phyloP scores from a whole-genome alignment of 2,797 vertebrate genomes.

The Anguilla pacifica region DNA sequence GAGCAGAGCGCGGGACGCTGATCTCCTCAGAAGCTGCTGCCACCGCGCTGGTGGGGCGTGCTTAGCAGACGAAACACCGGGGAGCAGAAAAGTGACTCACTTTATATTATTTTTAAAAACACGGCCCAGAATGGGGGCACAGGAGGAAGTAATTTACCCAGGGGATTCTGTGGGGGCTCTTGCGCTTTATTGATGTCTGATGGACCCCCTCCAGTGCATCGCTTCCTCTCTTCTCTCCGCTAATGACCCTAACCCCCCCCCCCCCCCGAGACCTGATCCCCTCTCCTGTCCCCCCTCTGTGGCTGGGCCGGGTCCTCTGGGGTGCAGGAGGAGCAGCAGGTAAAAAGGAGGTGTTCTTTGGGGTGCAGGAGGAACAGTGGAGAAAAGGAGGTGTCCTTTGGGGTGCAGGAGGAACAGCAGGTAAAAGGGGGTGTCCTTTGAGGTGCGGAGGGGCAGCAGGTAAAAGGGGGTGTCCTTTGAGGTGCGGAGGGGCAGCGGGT shows the following conservation, averaged over 20 bases:
- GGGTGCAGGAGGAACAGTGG: no score
- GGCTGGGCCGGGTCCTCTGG: no score
- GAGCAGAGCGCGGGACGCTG: conserved; percentile 14
- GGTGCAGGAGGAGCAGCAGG: no score
- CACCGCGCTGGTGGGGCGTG: background rate
- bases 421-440: no score
- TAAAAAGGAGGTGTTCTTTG: no score
- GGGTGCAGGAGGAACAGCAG: no score
- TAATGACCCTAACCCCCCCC: background rate
- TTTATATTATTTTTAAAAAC: conserved; percentile 33
- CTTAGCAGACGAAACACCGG: conserved; percentile 20
- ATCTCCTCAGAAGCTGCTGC: conserved; percentile 30
- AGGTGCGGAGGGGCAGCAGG: no score
- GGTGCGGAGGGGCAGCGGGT: background rate
- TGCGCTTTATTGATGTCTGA: conserved; percentile 44
- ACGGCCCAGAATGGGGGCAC: conserved; percentile 32
- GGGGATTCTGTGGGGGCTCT: conserved; percentile 37
- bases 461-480: conserved; percentile 16
- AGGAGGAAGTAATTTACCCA: conserved; percentile 55
- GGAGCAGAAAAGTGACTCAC: conserved; percentile 13
- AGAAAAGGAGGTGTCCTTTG: no score
- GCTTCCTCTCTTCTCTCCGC: conserved; percentile 46
- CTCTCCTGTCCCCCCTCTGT: conserved; percentile 29
- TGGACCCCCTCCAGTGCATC: conserved; percentile 47
- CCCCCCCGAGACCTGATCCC: conserved; percentile 37